Base-by-base conservation (phyloP, 2,797 vertebrate species). In the Chromis chromis region DNA sequence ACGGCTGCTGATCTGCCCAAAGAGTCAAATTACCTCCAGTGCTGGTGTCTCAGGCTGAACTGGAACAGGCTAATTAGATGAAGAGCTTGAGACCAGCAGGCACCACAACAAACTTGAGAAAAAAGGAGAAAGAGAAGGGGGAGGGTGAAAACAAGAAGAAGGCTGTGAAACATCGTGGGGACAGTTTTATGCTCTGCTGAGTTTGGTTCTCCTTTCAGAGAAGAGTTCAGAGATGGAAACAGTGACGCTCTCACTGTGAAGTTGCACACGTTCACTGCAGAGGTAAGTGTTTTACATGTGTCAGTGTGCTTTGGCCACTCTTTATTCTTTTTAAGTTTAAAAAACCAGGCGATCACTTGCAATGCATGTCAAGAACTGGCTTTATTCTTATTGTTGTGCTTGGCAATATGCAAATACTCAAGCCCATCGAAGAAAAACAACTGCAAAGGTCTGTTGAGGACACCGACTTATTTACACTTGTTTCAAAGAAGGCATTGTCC, bases 21-120 rank as follows among this genome's bases (percentile, higher is more conserved):
- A 82, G 84, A 68, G 79, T 90, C 83, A 55, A 33, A 71, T 87
- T 81, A 85, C 78, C 10, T 72, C 65, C 64, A 56, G 75, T 1
- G 31, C 50, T 64, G 68, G 6, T 76, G 55, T 65, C 48, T 67
- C 33, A 0, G 58, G 48, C 62, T 70, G 56, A 57, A 53, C 62
- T 4, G 25, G 19, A 70, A 62, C 61, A 31, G 61, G 71, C 42
- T 82, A 68, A 87, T 79, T 78, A 66, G 72, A 85, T 67, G 83
- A 82, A 27, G 78, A 83, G 39, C 14, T 36, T 17, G 55, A 70
- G 78, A 88, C 16, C 55, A 81, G 63, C 63, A 67, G 78, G 62
- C 72, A 71, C 62, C 50, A 24, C 65, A 70, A 86, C 40, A 57
- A 74, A 70, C 74, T 63, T n/a, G 9, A 78, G 53, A 50, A 40